phyloP scores from a whole-genome alignment of 2,888 invertebrate genomes.

The Drosophila neoperkinsi region DNA sequence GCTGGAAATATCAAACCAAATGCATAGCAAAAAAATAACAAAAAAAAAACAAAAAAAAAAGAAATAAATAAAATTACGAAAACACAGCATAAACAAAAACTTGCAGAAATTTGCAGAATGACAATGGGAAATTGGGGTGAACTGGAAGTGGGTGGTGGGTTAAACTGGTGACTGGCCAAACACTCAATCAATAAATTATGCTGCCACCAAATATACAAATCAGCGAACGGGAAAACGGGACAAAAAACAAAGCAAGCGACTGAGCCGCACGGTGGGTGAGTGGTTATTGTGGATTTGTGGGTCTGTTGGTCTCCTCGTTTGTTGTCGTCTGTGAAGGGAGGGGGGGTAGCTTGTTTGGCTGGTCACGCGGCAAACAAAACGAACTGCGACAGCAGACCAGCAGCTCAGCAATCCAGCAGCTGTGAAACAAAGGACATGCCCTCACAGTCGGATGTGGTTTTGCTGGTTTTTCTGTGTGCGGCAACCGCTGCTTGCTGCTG shows the following conservation, averaged over 20 bases:
- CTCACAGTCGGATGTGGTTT: constrained; percentile 77
- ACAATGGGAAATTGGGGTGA: constrained; percentile 56
- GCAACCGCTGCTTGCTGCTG: constrained; percentile 47
- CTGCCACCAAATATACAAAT: constrained; percentile 75
- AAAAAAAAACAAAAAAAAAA: constrained; percentile 18
- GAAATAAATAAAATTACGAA: constrained; percentile 4
- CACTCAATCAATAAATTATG: constrained; percentile 83
- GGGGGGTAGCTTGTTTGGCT: constrained; percentile 65
- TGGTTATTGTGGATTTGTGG: constrained; percentile 19
- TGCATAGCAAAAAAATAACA: constrained; percentile 7
- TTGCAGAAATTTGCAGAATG: constrained; percentile 52
- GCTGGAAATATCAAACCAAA: constrained; percentile 76
- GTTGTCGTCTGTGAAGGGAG: not conserved
- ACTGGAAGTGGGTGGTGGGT: constrained; percentile 4
- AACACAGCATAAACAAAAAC: constrained; percentile 16
- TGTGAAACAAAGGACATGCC: constrained; percentile 67
- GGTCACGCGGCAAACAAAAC: constrained; percentile 72
- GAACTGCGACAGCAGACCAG: constrained; percentile 31
- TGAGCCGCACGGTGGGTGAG: constrained; percentile 4
- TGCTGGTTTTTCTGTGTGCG: constrained; percentile 71
- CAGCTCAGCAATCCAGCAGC: constrained; percentile 46
- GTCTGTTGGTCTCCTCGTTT: constrained; percentile 8
- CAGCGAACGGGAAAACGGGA: constrained; percentile 58
- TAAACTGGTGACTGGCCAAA: constrained; percentile 57
- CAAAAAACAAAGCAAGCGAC: constrained; percentile 30